These are phyloP conservation scores for Turdus rufiventris DNA, from an alignment of 2,113 vertebrate species.

Conservation along the genomic window DNA sequence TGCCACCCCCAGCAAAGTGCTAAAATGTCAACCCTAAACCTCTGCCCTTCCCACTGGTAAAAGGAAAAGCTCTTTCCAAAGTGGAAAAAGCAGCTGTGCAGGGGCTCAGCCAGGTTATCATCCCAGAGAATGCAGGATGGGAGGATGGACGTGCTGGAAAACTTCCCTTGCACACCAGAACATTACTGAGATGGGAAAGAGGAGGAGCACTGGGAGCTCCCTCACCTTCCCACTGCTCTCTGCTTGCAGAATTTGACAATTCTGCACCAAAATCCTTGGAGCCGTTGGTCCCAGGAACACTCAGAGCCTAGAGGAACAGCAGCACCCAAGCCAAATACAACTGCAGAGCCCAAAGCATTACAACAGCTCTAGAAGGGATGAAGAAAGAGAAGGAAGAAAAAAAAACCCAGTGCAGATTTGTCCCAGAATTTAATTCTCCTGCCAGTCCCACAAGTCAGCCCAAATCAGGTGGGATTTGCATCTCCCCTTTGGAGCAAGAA, in stretches of 20 bases:
- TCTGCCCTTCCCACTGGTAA: not conserved
- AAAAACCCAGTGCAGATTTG: not conserved
- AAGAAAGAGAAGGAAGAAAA: not conserved
- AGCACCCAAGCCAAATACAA: not conserved
- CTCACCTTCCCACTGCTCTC: not conserved
- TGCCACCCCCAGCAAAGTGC: not conserved
- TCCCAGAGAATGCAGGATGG: not conserved
- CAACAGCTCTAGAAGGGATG: not conserved
- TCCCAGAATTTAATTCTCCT: not conserved
- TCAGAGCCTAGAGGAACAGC: not conserved
- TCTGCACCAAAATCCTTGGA: not conserved
- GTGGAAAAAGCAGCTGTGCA: not conserved
- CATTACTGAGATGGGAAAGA: not conserved
- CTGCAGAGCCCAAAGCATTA: rapidly evolving
- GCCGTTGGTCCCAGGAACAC: rapidly evolving
- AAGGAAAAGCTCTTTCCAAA: not conserved
- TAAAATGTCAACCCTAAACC: not conserved
- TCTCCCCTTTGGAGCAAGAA: not conserved
- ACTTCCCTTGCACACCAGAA: not conserved
- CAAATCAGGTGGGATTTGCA: not conserved
- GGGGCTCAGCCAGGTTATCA: rapidly evolving
- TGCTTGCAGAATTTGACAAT: not conserved
- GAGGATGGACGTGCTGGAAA: not conserved
- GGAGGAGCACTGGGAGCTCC: not conserved
- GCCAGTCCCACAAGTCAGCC: not conserved